Percentiles rank a stretch among this genome's conserved stretches.
Evolutionary conservation across 2,888 invertebrate genomes (phyloP).

Genomic region (Platerodrilus igneus): DNA sequence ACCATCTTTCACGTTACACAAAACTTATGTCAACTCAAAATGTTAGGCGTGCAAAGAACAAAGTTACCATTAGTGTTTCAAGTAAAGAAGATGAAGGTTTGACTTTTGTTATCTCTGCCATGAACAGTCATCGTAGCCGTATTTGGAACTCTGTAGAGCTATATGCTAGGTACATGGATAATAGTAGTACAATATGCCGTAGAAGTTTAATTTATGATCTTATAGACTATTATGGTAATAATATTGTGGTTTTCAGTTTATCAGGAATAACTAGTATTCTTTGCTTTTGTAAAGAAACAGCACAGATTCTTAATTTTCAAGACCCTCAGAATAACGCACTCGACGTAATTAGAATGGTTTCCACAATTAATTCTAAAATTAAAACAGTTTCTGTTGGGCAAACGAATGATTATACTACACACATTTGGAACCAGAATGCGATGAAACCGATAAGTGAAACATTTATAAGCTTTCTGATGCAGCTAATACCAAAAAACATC

Average conservation of each 20-base stretch:
- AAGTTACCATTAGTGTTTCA: no score
- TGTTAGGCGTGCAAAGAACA: no score
- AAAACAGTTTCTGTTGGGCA: background rate
- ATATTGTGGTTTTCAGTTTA: no score
- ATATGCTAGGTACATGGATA: slow-evolving; percentile 1
- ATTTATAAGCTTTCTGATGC: slow-evolving; percentile 1
- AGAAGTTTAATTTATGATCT: no score
- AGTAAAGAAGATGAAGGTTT: no score
- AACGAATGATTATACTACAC: no score
- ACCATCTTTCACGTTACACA: slow-evolving; percentile 10
- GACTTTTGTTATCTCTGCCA: no score
- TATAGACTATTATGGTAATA: slow-evolving; percentile 2
- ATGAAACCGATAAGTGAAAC: slow-evolving; percentile 1
- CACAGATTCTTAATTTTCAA: slow-evolving; percentile 6
- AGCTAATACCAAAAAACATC: no score
- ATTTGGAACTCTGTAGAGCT: slow-evolving; percentile 11
- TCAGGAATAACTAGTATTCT: no score
- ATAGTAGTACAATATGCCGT: no score
- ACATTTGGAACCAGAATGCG: slow-evolving; percentile 1
- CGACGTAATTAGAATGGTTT: slow-evolving; percentile 1
- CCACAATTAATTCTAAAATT: slow-evolving; percentile 6
- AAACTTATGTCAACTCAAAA: slow-evolving; percentile 6
- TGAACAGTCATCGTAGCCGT: slow-evolving; percentile 6
- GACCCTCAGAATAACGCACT: background rate
- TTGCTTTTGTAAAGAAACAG: slow-evolving; percentile 5